Percentiles rank a stretch among this genome's conserved stretches.
These are phyloP conservation scores for Falco punctatus DNA, from an alignment of 2,113 vertebrate genomes.

Conservation along the genomic window DNA sequence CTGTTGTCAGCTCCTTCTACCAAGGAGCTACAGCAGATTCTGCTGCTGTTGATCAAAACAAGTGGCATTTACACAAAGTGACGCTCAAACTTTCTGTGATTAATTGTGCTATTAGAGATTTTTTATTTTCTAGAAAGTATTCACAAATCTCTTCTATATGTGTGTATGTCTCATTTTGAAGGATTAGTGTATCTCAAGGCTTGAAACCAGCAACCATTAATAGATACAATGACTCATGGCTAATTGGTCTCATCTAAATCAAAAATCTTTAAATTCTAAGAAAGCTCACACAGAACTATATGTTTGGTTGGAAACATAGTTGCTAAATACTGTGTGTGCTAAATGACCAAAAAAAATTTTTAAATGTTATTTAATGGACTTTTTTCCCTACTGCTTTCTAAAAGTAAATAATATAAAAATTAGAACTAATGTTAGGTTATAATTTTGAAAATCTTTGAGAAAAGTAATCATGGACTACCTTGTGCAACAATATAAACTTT, in stretches of 20 bases:
- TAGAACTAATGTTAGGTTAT: neutral
- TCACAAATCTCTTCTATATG: neutral
- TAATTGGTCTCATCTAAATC: neutral
- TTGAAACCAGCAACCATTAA: neutral
- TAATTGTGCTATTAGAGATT: neutral
- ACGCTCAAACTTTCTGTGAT: neutral
- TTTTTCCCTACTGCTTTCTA: neutral
- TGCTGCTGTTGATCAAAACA: neutral
- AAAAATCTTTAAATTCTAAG: neutral
- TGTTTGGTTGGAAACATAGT: neutral
- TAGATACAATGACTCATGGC: neutral
- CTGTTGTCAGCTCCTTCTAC: neutral
- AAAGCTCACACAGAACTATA: neutral
- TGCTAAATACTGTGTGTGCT: neutral
- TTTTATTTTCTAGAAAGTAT: neutral
- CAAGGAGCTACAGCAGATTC: neutral
- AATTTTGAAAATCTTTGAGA: neutral
- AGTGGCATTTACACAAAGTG: neutral
- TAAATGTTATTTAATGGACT: neutral
- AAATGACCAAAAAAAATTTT: neutral
- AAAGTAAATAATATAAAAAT: neutral
- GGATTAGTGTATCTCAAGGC: neutral
- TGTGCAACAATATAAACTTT: neutral
- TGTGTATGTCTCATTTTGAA: neutral
- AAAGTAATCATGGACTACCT: neutral